Evolutionary conservation across 2,797 vertebrate genomes (phyloP).

Genomic region (Octomys mimax): DNA sequence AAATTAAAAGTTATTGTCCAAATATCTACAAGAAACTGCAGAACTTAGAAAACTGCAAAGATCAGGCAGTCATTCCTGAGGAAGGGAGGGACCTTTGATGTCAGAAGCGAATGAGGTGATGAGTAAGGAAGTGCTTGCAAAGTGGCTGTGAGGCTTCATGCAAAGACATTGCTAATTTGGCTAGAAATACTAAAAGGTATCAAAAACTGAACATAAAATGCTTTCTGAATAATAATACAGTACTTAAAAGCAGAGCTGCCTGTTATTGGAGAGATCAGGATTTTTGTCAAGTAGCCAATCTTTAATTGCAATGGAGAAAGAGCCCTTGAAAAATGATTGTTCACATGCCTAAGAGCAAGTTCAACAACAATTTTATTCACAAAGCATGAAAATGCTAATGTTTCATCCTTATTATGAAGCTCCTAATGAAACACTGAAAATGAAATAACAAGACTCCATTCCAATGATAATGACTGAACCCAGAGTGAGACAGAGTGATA

Average conservation of each 20-base stretch:
- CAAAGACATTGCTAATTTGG: background rate
- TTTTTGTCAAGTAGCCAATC: conserved; percentile 71
- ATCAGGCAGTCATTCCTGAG: background rate
- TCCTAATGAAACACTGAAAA: conserved; percentile 80
- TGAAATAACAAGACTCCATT: conserved; percentile 72
- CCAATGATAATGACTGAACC: conserved; percentile 65
- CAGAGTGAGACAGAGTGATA: conserved; percentile 17
- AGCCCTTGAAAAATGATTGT: conserved; percentile 68
- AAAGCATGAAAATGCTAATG: conserved; percentile 82
- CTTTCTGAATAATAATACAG: conserved; percentile 10
- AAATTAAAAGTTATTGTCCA: background rate
- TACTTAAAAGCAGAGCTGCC: conserved; percentile 1
- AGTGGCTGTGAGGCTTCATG: background rate
- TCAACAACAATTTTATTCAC: conserved; percentile 76
- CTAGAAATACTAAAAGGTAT: background rate
- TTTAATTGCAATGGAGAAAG: conserved; percentile 73
- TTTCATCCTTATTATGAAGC: conserved; percentile 76
- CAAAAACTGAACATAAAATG: background rate
- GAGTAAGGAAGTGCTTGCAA: background rate
- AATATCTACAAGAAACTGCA: background rate
- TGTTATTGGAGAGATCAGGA: conserved; percentile 21
- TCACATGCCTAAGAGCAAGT: conserved; percentile 59
- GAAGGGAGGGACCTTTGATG: background rate
- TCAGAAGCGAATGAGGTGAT: background rate
- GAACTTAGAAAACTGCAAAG: background rate